Evolutionary conservation across 2,888 invertebrate genomes (phyloP).

Genomic region (Polyommatus icarus): DNA sequence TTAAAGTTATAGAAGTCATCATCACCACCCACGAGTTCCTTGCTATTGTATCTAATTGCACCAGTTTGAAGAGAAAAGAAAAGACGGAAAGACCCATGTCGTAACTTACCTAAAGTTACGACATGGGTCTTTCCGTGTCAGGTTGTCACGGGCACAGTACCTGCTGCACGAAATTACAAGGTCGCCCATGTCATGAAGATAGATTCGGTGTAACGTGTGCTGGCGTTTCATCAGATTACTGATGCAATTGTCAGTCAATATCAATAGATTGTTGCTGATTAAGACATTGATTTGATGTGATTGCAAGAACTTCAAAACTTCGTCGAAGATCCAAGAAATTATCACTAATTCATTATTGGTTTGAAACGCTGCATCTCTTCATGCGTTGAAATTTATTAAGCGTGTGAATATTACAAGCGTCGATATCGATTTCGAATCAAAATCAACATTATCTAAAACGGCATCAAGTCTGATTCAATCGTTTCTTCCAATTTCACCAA

Average conservation of each 20-base stretch:
- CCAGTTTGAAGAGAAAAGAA: background rate
- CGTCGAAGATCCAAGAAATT: background rate
- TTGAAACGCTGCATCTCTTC: too few relatives aligned
- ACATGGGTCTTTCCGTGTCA: conserved; percentile 18
- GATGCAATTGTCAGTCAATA: background rate
- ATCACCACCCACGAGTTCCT: background rate
- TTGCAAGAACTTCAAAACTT: background rate
- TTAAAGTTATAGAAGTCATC: background rate
- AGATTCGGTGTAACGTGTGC: conserved; percentile 9
- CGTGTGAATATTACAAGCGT: too few relatives aligned
- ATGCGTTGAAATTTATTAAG: too few relatives aligned
- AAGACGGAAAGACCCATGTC: too few relatives aligned
- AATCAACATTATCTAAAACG: too few relatives aligned
- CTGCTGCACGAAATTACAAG: conserved; percentile 12
- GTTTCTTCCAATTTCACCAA: too few relatives aligned
- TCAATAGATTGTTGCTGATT: background rate
- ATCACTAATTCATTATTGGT: background rate
- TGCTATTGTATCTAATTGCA: background rate
- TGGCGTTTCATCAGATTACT: background rate
- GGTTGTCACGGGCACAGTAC: conserved; percentile 10
- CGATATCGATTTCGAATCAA: too few relatives aligned
- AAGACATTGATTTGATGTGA: background rate
- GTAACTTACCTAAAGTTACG: too few relatives aligned
- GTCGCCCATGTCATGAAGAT: background rate
- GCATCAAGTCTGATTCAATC: too few relatives aligned